Evolutionary conservation across 2,113 vertebrate species (phyloP).

Genomic region (Manacus vitellinus): DNA sequence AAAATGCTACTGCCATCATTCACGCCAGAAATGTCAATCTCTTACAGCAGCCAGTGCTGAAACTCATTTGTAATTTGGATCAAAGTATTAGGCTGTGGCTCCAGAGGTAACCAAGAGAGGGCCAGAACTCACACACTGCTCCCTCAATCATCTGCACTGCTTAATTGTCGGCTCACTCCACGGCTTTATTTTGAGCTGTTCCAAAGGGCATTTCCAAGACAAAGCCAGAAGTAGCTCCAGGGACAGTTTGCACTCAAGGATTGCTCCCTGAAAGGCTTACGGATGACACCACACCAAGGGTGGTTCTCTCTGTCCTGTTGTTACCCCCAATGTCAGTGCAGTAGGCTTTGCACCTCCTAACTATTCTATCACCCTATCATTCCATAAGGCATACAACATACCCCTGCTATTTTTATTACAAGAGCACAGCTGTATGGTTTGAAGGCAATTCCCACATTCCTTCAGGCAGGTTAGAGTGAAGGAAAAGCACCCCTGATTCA

Average conservation of each 20-base stretch:
- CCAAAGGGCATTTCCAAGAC: not conserved
- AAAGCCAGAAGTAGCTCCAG: not conserved
- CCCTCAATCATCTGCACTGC: not conserved
- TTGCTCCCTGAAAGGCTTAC: not conserved
- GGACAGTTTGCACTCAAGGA: not conserved
- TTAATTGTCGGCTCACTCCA: not conserved
- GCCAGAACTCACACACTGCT: not conserved
- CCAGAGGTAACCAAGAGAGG: not conserved
- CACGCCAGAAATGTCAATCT: not conserved
- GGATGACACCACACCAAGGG: not conserved
- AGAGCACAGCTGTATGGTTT: not conserved
- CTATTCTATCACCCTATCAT: not conserved
- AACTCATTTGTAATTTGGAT: not conserved
- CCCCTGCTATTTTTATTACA: not conserved
- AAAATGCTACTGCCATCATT: not conserved
- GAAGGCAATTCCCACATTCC: not conserved
- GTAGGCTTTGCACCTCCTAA: not conserved
- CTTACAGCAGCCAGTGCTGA: not conserved
- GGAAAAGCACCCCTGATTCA: not conserved
- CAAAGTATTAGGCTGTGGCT: not conserved
- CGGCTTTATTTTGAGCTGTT: not conserved
- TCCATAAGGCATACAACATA: not conserved
- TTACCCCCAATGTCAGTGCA: not conserved
- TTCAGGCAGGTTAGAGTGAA: not conserved
- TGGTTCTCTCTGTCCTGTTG: not conserved